Evolutionary conservation across 2,888 invertebrate species (phyloP).

Genomic region (Ornithoptera priamus): DNA sequence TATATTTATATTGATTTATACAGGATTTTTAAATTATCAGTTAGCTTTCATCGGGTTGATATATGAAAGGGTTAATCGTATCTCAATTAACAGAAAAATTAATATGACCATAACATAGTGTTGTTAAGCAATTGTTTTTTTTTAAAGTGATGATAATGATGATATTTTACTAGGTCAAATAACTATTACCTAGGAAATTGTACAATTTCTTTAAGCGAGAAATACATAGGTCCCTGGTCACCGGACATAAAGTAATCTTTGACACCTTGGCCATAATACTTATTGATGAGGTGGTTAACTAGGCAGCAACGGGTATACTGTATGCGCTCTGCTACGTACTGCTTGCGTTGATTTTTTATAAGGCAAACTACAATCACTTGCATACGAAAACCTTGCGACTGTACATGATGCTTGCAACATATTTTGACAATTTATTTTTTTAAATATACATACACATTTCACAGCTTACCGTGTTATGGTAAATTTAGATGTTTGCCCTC

Average conservation of each 20-base stretch:
- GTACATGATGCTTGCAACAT: slow-evolving; percentile 18
- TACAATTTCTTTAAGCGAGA: too few species aligned
- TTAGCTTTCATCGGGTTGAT: too few species aligned
- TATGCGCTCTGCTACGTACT: slow-evolving; percentile 12
- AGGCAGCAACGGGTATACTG: slow-evolving; percentile 3
- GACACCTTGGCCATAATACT: background rate
- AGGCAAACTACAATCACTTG: slow-evolving; percentile 31
- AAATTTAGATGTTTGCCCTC: background rate
- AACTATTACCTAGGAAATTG: too few species aligned
- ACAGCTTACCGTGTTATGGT: background rate
- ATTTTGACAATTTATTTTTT: slow-evolving; percentile 17
- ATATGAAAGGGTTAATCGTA: too few species aligned
- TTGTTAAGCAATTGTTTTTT: too few species aligned
- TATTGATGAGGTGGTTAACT: slow-evolving; percentile 9
- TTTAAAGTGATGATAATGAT: too few species aligned
- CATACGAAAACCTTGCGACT: slow-evolving; percentile 22
- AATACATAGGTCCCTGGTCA: background rate
- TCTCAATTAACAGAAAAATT: too few species aligned
- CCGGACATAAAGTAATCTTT: background rate
- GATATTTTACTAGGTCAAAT: too few species aligned
- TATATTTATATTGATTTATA: too few species aligned
- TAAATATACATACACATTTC: background rate
- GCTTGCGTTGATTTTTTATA: slow-evolving; percentile 22
- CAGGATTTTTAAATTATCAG: too few species aligned
- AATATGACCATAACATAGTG: too few species aligned